phyloP scores from a whole-genome alignment of 2,113 vertebrate species.

The Microcebus lehilahytsara region DNA sequence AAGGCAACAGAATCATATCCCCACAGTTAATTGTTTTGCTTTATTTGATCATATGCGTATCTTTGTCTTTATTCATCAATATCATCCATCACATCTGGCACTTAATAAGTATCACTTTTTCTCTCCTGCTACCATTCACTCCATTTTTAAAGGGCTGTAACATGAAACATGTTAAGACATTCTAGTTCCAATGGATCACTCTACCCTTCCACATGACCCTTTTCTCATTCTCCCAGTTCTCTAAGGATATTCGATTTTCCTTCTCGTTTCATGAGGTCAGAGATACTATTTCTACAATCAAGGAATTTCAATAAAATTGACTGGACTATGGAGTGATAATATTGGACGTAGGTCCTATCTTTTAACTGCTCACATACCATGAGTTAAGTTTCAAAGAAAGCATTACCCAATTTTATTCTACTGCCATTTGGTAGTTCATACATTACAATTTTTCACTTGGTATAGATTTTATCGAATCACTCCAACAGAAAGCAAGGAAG shows the following conservation, averaged over 20 bases:
- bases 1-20: neutral
- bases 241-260: neutral
- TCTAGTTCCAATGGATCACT: neutral
- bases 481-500: neutral
- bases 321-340: neutral
- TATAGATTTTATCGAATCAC: neutral
- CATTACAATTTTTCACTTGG: neutral
- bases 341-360: neutral
- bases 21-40: neutral
- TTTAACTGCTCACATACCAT: neutral
- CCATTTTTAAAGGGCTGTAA: neutral
- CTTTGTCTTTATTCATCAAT: neutral
- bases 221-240: neutral
- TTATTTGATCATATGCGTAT: neutral
- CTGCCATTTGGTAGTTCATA: neutral
- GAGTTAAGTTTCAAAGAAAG: neutral
- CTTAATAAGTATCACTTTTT: neutral
- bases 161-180: neutral
- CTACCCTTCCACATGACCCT: neutral
- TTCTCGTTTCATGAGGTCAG: neutral
- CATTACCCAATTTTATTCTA: neutral
- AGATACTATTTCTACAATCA: neutral
- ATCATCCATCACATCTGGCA: neutral
- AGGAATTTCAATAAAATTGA: slow-evolving; percentile 4
- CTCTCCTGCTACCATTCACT: neutral